Percentiles rank a stretch among this genome's conserved stretches.
Evolutionary conservation across 1,140 invertebrate genomes (phyloP).

Genomic region (Papilio glaucus): DNA sequence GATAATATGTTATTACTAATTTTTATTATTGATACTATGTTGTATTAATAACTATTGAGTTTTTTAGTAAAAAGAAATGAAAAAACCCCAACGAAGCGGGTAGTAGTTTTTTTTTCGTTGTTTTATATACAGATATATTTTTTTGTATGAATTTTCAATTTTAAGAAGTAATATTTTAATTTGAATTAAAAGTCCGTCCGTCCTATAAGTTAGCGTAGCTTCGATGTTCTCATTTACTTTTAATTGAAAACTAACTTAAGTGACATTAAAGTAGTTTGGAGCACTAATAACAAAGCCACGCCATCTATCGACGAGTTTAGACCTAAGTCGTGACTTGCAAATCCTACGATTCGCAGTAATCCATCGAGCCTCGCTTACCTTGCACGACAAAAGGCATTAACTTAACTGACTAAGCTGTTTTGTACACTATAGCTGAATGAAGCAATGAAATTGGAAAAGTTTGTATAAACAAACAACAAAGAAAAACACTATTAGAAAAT

Average conservation of each 20-base stretch:
- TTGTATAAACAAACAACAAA: not conserved
- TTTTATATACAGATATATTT: too few species aligned
- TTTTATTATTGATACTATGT: too few species aligned
- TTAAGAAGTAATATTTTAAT: not conserved
- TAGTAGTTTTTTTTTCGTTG: too few species aligned
- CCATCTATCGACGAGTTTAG: constrained; percentile 11
- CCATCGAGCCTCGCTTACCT: not conserved
- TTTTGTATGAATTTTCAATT: too few species aligned
- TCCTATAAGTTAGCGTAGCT: not conserved
- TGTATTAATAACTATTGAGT: too few species aligned
- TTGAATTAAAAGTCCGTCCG: not conserved
- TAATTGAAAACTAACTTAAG: not conserved
- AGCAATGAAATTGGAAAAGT: constrained; percentile 1
- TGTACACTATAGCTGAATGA: not conserved
- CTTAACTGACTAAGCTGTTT: constrained; percentile 7
- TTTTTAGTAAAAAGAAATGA: too few species aligned
- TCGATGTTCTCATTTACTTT: not conserved
- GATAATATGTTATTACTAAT: too few species aligned
- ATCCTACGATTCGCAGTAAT: not conserved
- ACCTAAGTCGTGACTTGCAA: constrained; percentile 23
- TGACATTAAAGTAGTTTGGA: not conserved
- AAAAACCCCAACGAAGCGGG: too few species aligned
- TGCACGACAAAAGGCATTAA: constrained; percentile 16
- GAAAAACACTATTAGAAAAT: not conserved
- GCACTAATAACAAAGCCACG: not conserved